Percentiles rank a stretch among this genome's conserved stretches.
Evolutionary conservation across 2,797 vertebrate species (phyloP).

Genomic region (Anisognathus igniventris): DNA sequence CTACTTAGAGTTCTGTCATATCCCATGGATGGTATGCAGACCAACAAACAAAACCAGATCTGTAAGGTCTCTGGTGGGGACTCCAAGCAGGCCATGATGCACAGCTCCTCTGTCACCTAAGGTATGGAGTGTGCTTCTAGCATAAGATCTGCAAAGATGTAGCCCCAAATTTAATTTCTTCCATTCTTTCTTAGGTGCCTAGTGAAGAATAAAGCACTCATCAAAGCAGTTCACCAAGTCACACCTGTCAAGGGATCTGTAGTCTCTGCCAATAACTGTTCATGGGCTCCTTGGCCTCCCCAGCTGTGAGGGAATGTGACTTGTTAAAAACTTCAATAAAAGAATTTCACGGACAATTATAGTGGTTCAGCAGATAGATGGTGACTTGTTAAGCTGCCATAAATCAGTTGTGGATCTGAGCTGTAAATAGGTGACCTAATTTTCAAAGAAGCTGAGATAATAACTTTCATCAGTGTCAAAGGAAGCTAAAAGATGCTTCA

Average conservation of each 20-base stretch:
- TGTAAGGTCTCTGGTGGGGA: background rate
- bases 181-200: background rate
- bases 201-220: background rate
- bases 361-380: conserved; percentile 41
- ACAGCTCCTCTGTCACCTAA: background rate
- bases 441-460: conserved; percentile 38
- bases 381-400: conserved; percentile 60
- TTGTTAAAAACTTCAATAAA: conserved; percentile 59
- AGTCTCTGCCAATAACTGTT: background rate
- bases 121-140: background rate
- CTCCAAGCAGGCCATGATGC: background rate
- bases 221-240: conserved; percentile 23
- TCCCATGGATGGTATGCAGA: background rate
- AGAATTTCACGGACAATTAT: conserved; percentile 64
- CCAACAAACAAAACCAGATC: background rate
- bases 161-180: background rate
- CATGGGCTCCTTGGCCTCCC: background rate
- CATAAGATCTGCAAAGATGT: background rate
- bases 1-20: background rate
- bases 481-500: background rate
- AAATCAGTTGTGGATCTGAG: conserved; percentile 54
- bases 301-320: conserved; percentile 61
- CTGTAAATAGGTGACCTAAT: conserved; percentile 59
- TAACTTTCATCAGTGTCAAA: conserved; percentile 20
- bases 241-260: conserved; percentile 37